Percentiles rank a stretch among this genome's conserved stretches.
phyloP scores from a whole-genome alignment of 1,140 invertebrate genomes.

The Drosophila asahinai region DNA sequence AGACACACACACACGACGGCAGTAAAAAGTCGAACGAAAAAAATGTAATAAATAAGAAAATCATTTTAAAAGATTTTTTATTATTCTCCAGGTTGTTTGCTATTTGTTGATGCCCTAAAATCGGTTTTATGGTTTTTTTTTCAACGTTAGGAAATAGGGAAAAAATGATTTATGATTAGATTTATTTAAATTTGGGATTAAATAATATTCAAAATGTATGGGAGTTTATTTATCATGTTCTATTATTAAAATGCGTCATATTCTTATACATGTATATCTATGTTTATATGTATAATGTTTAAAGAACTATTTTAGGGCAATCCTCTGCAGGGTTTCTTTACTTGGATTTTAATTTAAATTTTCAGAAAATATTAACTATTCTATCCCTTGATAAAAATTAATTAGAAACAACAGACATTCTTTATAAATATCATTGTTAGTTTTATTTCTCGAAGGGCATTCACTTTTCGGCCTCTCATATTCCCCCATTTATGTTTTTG shows the following conservation, averaged over 20 bases:
- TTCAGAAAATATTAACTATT: no score
- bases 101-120: slow-evolving; percentile 1
- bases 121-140: not conserved
- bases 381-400: no score
- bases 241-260: not conserved
- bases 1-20: slow-evolving; percentile 2
- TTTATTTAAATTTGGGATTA: slow-evolving; percentile 1
- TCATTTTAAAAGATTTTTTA: slow-evolving; percentile 46
- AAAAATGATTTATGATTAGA: not conserved
- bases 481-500: slow-evolving; percentile 8
- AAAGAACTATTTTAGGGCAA: not conserved
- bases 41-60: slow-evolving; percentile 57
- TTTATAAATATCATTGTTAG: not conserved
- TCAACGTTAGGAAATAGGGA: not conserved
- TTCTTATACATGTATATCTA: not conserved
- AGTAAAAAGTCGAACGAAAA: slow-evolving; percentile 9
- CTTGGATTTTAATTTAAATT: no score
- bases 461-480: not conserved
- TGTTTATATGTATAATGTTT: not conserved
- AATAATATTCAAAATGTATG: slow-evolving; percentile 4
- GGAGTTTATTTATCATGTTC: not conserved
- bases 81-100: slow-evolving; percentile 32
- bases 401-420: no score
- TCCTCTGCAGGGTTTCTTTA: no score
- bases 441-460: slow-evolving; percentile 9